Evolutionary conservation across 2,797 vertebrate species (phyloP), one percentile per base, ranked within the genome.

Genomic region (Ctenochaetus hawaiiensis): DNA sequence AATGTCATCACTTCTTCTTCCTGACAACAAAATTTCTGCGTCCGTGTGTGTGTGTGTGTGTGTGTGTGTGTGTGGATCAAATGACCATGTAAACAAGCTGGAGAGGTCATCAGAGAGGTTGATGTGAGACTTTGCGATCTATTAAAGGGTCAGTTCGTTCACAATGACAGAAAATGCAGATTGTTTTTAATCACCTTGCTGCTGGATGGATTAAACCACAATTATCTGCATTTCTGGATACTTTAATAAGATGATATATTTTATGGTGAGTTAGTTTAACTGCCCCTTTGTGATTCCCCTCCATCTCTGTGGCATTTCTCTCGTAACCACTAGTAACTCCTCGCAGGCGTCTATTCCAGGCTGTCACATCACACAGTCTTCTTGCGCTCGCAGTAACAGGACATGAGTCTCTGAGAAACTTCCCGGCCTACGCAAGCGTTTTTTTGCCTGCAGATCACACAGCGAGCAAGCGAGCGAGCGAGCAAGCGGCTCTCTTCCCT

Each of bases 31-130:
- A 1, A 71, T 82, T 47, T 81, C 59, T 73, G 44, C 65, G 47
- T 56, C 56, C 20, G 20, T 61, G 75, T 30, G 26, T 30, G 26
- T 30, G 26, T n/a, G 26, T 30, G 26, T 30, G 26, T 30, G 26
- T 30, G 26, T 30, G 26, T 30, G 26, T 30, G 26, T 30, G 26
- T 30, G 26, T 30, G 26, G 26, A 30, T 87, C 63, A 60, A 13
- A 45, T 84, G 60, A 74, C 79, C 77, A 22, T 53, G 84, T 83
- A 83, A 81, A 79, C 80, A 83, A 75, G 72, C 49, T 3, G 13
- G 18, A 79, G 72, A 76, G 66, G 75, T 72, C 75, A 56, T 49
- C 10, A 4, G 60, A 65, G 73, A 49, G 13, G 44, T 57, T 80
- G 26, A 30, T 30, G 26, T 30, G 26, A 43, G 43, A 52, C 23